A percentile compares a stretch with the other conserved stretches of the same genome.
These are phyloP conservation scores for Phaetusa simplex DNA, from an alignment of 2,113 vertebrate genomes.

Conservation along the genomic window DNA sequence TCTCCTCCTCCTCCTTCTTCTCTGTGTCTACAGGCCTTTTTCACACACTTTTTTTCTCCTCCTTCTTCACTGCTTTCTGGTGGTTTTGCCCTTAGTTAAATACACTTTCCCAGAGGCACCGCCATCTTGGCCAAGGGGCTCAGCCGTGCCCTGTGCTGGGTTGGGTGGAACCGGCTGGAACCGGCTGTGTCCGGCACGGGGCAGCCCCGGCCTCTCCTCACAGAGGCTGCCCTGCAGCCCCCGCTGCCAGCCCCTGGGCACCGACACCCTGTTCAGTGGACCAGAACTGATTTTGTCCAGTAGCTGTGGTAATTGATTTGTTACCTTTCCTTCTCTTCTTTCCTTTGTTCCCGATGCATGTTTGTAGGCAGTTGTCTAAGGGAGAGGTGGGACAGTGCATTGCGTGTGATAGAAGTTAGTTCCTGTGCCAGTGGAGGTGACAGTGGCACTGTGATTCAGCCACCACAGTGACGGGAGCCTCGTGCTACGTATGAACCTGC, in stretches of 20 bases:
- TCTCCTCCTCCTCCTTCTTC: not conserved
- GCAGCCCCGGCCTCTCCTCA: not conserved
- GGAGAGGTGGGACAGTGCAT: not conserved
- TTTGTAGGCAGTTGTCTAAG: not conserved
- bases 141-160: not conserved
- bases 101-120: not conserved
- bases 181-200: fast-evolving
- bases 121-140: not conserved
- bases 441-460: not conserved
- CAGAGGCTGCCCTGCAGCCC: fast-evolving
- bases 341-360: not conserved
- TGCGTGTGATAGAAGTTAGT: not conserved
- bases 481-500: not conserved
- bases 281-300: not conserved
- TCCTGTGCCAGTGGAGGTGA: not conserved
- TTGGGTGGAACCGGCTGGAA: fast-evolving
- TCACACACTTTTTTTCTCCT: not conserved
- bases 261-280: fast-evolving
- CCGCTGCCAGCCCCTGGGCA: fast-evolving
- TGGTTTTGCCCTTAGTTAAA: not conserved
- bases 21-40: not conserved
- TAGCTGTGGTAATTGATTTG: not conserved
- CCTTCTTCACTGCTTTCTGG: not conserved
- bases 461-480: not conserved
- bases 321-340: not conserved